phyloP scores from a whole-genome alignment of 2,113 vertebrate genomes.

The Sylvilagus bachmani region DNA sequence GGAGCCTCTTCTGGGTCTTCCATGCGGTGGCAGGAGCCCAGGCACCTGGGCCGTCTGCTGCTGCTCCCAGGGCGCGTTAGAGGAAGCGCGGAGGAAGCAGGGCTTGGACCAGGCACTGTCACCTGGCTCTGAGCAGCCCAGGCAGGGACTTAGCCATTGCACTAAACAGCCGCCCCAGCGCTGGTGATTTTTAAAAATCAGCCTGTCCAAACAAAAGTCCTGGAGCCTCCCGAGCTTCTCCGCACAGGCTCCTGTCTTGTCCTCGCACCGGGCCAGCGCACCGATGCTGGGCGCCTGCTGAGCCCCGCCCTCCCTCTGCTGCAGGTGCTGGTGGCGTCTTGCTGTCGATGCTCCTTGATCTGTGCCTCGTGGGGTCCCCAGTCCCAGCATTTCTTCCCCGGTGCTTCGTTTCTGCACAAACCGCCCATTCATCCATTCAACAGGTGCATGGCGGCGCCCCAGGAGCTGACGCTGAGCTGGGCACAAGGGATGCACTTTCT shows the following conservation, averaged over 20 bases:
- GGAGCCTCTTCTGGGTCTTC: no score
- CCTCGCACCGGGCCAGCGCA: neutral
- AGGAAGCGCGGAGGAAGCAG: no score
- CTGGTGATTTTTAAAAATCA: no score
- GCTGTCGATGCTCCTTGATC: neutral
- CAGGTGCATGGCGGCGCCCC: neutral
- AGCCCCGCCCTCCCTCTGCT: rapidly evolving
- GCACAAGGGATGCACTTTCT: neutral
- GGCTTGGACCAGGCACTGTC: no score
- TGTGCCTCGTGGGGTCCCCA: neutral
- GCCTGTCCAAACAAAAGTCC: neutral
- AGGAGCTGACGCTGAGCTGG: neutral
- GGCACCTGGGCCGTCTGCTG: no score
- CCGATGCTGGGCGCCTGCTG: rapidly evolving
- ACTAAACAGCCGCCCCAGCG: no score
- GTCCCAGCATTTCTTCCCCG: neutral
- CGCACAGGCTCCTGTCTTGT: rapidly evolving
- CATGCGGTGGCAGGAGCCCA: no score
- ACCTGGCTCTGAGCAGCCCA: no score
- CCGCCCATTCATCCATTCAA: neutral
- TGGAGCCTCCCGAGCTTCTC: neutral
- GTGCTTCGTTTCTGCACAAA: neutral
- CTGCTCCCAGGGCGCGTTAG: no score
- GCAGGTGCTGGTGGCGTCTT: neutral
- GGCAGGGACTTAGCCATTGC: no score